Evolutionary conservation across 1,140 invertebrate genomes (phyloP).

Genomic region (Pinna nobilis): DNA sequence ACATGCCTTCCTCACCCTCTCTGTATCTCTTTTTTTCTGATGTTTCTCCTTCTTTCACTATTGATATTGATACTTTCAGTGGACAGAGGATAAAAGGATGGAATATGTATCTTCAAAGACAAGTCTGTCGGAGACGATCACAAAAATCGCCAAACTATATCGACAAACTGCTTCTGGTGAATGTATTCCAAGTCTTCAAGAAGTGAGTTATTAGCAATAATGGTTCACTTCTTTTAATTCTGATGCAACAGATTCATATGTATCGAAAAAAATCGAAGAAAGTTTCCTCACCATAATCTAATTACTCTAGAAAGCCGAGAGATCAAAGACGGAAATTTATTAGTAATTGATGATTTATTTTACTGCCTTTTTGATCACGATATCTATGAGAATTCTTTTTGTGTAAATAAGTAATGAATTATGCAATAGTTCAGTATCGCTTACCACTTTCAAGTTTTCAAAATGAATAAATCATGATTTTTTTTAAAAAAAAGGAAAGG

Average conservation of each 20-base stretch:
- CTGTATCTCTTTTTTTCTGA: background rate
- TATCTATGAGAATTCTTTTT: no score
- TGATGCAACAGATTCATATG: no score
- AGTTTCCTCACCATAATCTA: background rate
- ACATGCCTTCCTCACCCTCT: background rate
- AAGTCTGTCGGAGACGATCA: background rate
- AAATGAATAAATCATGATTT: no score
- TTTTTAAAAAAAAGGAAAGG: no score
- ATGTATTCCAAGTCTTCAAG: conserved; percentile 33
- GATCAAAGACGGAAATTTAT: no score
- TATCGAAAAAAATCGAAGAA: background rate
- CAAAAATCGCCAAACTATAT: conserved; percentile 11
- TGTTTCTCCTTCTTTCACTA: background rate
- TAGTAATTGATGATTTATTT: no score
- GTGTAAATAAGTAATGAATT: no score
- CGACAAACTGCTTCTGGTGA: conserved; percentile 34
- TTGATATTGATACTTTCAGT: conserved; percentile 10
- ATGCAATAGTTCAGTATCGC: no score
- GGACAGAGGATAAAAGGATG: conserved; percentile 33
- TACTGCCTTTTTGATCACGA: no score
- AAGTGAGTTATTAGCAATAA: conserved; percentile 16
- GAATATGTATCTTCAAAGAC: background rate
- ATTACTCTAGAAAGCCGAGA: no score
- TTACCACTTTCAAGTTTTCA: no score
- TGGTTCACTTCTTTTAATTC: background rate